Conservation (phyloP, 2,113 vertebrate species). For the Lipophrys pholis region DNA sequence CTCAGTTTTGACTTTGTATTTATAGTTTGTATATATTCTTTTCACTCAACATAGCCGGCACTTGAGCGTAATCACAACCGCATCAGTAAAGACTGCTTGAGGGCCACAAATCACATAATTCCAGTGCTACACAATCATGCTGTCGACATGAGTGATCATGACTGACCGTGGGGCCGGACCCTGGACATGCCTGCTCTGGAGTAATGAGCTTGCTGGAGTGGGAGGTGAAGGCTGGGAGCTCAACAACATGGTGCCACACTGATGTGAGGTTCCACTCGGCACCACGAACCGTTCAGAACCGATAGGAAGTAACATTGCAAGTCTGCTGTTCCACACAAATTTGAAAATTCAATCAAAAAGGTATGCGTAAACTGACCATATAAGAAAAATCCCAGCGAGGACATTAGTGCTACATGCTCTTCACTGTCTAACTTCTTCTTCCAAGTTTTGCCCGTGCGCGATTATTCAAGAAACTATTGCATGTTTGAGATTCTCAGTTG, state of each 20-base stretch:
- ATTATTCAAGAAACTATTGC: constrained; percentile 35
- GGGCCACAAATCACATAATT: too few relatives aligned
- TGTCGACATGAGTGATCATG: too few relatives aligned
- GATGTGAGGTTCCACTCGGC: constrained; percentile 20
- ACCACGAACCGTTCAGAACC: background rate
- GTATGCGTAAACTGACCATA: background rate
- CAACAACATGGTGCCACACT: constrained; percentile 5
- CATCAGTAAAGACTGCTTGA: too few relatives aligned
- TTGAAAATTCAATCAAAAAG: background rate
- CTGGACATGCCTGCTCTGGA: too few relatives aligned
- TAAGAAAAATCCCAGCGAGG: constrained; percentile 25
- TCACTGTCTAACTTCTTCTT: background rate
- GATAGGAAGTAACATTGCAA: background rate
- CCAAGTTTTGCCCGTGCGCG: constrained; percentile 4
- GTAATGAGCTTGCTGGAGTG: background rate
- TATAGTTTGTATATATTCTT: too few relatives aligned
- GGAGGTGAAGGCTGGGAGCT: background rate
- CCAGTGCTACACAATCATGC: too few relatives aligned
- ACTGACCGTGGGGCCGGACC: too few relatives aligned
- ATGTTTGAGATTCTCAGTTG: constrained; percentile 20
- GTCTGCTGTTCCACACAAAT: background rate
- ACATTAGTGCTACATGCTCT: constrained; percentile 20
- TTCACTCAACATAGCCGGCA: too few relatives aligned
- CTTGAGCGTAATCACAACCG: too few relatives aligned
- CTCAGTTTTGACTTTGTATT: too few relatives aligned